Base-by-base conservation (phyloP, 1,140 invertebrate genomes). In the Camponotus floridanus region DNA sequence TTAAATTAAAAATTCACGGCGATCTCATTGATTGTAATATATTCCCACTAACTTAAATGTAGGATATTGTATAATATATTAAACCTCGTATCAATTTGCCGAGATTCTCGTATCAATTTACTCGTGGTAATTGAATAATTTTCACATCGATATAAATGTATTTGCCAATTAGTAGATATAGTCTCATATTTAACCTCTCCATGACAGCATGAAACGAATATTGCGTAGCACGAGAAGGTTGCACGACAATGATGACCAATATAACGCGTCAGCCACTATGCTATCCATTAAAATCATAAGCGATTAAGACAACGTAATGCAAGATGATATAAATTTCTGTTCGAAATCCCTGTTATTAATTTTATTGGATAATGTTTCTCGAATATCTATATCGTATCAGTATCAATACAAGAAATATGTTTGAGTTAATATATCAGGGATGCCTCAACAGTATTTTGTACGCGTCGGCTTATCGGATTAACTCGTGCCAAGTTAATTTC, bases 1-100 rank as follows among this genome's bases (percentile, higher is more conserved):
- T n/a, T n/a, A n/a, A n/a, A n/a, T n/a, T n/a, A n/a, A n/a, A n/a
- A n/a, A n/a, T n/a, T n/a, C n/a, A n/a, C n/a, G n/a, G n/a, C n/a
- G n/a, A n/a, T n/a, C n/a, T n/a, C n/a, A n/a, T n/a, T n/a, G n/a
- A n/a, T n/a, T n/a, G n/a, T n/a, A n/a, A n/a, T n/a, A n/a, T n/a
- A n/a, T n/a, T n/a, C n/a, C n/a, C n/a, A n/a, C n/a, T n/a, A n/a
- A n/a, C n/a, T n/a, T n/a, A 57, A 8, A 64, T 42, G 59, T 13
- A 3, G 42, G 33, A 8, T n/a, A 64, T 76, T 42, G n/a, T 84
- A 13, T 8, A 84, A 31, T n/a, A n/a, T n/a, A n/a, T 83, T 84
- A 78, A 33, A 51, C n/a, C 59, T 61, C 13, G 45, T 13, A 31
- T 31, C 7, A 64, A 3, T 65, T 76, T 55, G 3, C 42, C 13